phyloP scores from a whole-genome alignment of 1,140 invertebrate genomes.

The Lineus longissimus region DNA sequence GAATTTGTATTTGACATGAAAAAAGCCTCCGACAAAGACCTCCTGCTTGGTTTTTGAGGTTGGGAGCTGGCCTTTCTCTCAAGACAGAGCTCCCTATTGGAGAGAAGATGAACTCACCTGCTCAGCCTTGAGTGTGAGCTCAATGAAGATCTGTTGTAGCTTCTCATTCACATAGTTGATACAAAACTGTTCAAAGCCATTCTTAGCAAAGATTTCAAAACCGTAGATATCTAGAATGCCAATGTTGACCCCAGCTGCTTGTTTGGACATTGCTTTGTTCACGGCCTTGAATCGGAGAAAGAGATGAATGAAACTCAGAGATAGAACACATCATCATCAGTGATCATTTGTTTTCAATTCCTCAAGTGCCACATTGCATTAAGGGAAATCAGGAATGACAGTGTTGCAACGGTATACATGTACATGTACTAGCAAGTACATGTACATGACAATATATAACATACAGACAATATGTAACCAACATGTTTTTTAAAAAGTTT shows the following conservation, averaged over 20 bases:
- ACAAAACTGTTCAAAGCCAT: constrained; percentile 82
- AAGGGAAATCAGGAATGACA: too few species aligned
- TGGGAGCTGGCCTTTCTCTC: too few species aligned
- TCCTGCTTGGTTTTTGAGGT: too few species aligned
- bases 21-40: background rate
- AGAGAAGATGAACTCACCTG: constrained; percentile 48
- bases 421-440: too few species aligned
- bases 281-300: constrained; percentile 56
- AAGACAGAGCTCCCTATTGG: too few species aligned
- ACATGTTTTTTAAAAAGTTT: too few species aligned
- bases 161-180: constrained; percentile 92
- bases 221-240: constrained; percentile 69
- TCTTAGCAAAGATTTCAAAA: constrained; percentile 66
- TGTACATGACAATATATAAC: too few species aligned
- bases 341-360: too few species aligned
- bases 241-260: constrained; percentile 55
- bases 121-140: constrained; percentile 71
- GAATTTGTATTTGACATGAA: background rate
- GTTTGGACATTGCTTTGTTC: constrained; percentile 64
- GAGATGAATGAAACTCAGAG: background rate
- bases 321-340: too few species aligned
- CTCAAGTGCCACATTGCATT: too few species aligned
- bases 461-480: too few species aligned
- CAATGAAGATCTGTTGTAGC: constrained; percentile 76
- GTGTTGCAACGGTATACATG: too few species aligned